phyloP scores from a whole-genome alignment of 1,140 invertebrate species.

The Rhagoletis zephyria region DNA sequence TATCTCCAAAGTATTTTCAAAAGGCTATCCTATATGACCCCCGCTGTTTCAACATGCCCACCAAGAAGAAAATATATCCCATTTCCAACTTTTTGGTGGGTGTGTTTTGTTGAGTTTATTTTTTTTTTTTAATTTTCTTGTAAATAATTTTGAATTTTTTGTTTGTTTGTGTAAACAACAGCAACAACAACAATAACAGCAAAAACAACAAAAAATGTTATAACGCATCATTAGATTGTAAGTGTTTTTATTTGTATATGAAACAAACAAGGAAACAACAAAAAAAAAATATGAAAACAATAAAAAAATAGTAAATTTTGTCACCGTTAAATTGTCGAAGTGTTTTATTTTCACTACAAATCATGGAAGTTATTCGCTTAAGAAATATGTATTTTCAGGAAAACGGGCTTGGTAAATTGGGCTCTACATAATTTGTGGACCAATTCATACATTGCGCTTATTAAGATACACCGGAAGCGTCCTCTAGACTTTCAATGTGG shows the following conservation, averaged over 20 bases:
- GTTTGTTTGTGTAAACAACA: slow-evolving; percentile 56
- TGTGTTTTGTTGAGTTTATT: slow-evolving; percentile 51
- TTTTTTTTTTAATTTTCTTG: slow-evolving; percentile 58
- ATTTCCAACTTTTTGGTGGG: slow-evolving; percentile 39
- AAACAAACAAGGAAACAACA: slow-evolving; percentile 71
- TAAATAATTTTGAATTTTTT: slow-evolving; percentile 68
- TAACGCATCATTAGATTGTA: slow-evolving; percentile 72
- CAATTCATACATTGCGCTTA: too few species aligned
- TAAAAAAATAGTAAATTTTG: slow-evolving; percentile 74
- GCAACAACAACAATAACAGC: slow-evolving; percentile 43
- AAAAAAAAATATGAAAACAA: slow-evolving; percentile 71
- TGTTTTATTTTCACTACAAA: slow-evolving; percentile 7
- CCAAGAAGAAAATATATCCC: slow-evolving; percentile 36
- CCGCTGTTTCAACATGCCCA: slow-evolving; percentile 40
- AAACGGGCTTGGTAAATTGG: too few species aligned
- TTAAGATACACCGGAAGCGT: too few species aligned
- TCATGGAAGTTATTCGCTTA: neutral
- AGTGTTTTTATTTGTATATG: slow-evolving; percentile 73
- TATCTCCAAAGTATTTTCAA: slow-evolving; percentile 45
- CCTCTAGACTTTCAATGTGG: too few species aligned
- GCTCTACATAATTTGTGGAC: too few species aligned
- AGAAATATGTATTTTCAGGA: neutral
- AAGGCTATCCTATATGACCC: slow-evolving; percentile 31
- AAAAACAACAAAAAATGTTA: slow-evolving; percentile 62
- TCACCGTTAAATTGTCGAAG: slow-evolving; percentile 68